Conservation (phyloP, 1,140 invertebrate species). For the Platyscapa corneri region DNA sequence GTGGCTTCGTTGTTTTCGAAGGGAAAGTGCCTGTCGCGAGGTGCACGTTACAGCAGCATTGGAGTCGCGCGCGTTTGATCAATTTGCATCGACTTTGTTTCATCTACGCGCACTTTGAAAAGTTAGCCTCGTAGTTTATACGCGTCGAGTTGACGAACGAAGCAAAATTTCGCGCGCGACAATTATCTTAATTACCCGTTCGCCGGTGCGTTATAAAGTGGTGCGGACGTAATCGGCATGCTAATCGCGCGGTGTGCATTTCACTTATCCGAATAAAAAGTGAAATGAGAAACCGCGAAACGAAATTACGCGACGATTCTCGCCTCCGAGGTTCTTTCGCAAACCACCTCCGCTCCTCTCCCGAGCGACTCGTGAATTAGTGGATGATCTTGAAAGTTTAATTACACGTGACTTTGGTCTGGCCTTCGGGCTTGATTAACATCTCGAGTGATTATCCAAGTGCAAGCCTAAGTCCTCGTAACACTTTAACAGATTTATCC, state of each 20-base stretch:
- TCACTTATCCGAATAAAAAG: neutral
- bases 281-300: neutral
- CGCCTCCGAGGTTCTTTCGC: neutral
- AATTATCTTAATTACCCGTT: neutral
- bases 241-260: neutral
- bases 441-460: conserved; percentile 18
- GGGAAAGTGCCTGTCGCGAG: neutral
- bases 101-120: neutral
- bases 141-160: neutral
- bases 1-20: too few species aligned
- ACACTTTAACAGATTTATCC: conserved; percentile 31
- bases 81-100: neutral
- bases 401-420: conserved; percentile 18
- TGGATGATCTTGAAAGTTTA: conserved; percentile 29
- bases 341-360: neutral
- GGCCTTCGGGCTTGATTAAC: conserved; percentile 34
- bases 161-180: neutral
- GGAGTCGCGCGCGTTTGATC: neutral
- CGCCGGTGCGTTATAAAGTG: neutral
- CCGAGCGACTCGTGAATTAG: neutral
- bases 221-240: neutral
- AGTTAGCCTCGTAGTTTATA: neutral
- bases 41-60: neutral
- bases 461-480: conserved; percentile 35
- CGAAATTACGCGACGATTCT: neutral